These are phyloP conservation scores for Zoanthus sociatus DNA, from an alignment of 92 coral and sea anemone species.

Conservation along the genomic window DNA sequence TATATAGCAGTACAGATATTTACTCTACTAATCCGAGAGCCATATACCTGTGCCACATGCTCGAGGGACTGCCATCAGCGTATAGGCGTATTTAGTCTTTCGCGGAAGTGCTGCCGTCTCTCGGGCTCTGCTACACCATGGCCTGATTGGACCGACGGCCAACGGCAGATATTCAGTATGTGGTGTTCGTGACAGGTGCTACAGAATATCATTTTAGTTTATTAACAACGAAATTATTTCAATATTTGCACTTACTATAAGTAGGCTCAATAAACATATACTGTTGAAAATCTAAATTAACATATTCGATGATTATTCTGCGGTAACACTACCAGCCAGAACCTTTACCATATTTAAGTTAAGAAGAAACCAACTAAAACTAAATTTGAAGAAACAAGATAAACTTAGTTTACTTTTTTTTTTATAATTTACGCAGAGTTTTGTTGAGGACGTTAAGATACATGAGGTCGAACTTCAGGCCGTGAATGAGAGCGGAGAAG, in stretches of 20 bases:
- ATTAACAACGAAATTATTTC: constrained; percentile 35
- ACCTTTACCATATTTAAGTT: background rate
- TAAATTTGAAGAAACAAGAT: background rate
- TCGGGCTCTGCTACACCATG: too few species aligned
- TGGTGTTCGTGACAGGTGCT: background rate
- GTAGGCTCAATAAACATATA: background rate
- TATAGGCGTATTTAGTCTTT: too few species aligned
- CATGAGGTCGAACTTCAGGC: constrained; percentile 92
- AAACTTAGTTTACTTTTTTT: constrained; percentile 3
- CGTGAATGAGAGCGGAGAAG: constrained; percentile 96
- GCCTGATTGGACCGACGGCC: too few species aligned
- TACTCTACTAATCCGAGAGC: too few species aligned
- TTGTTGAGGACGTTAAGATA: constrained; percentile 90
- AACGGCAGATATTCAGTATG: too few species aligned
- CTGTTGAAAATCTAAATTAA: background rate
- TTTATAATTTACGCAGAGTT: constrained; percentile 64
- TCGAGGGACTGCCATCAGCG: too few species aligned
- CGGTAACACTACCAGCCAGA: constrained; percentile 35
- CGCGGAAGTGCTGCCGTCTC: too few species aligned
- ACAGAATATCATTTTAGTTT: background rate
- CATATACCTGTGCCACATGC: too few species aligned
- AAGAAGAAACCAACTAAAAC: background rate
- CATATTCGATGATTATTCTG: constrained; percentile 14
- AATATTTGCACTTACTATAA: constrained; percentile 7
- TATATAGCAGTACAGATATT: too few species aligned